Evolutionary conservation across 2,888 invertebrate genomes (phyloP), one percentile per base, ranked within the genome.

Genomic region (Carabus problematicus): DNA sequence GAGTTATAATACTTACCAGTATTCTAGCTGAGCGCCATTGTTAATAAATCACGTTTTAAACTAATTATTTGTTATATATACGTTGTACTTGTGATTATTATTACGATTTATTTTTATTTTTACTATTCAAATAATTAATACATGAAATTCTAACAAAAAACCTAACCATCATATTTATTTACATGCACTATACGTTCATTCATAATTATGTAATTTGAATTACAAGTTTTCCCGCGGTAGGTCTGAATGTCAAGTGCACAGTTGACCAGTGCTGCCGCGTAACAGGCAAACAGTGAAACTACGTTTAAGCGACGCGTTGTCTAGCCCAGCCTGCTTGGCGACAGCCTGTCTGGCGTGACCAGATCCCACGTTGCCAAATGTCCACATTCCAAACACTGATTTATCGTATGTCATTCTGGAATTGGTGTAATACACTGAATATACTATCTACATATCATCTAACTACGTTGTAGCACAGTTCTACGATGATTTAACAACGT

Each of bases 261-360:
- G 42, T 54, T 43, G 61, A 8, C n/a, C 9, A 45, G 47, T 70
- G 62, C 60, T 64, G 71, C 71, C 56, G 54, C 64, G 66, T 70
- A 49, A 19, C 42, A 62, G 19, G 14, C 12, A 54, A 47, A 56
- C n/a, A 19, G 49, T 40, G 29, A 29, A 29, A 29, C 29, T 29
- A 6, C 45, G 47, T 55, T 55, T 82, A 83, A 87, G 87, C 89
- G 90, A 89, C 90, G 89, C 87, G 86, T 85, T 89, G 90, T 91
- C 91, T 89, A 89, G 90, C 87, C 86, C 87, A 87, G 86, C 89
- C 85, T 87, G 89, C 87, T 89, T 88, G 93, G 93, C 93, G 93
- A 93, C 93, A 93, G 92, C 91, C 91, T 93, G 93, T 93, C 93
- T 93, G 92, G 92, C 89, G 87, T 89, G 89, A 90, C 88, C 88